Percentiles rank a stretch among this genome's conserved stretches.
phyloP scores from a whole-genome alignment of 2,113 vertebrate species.

The Phylloscopus trochiloides region DNA sequence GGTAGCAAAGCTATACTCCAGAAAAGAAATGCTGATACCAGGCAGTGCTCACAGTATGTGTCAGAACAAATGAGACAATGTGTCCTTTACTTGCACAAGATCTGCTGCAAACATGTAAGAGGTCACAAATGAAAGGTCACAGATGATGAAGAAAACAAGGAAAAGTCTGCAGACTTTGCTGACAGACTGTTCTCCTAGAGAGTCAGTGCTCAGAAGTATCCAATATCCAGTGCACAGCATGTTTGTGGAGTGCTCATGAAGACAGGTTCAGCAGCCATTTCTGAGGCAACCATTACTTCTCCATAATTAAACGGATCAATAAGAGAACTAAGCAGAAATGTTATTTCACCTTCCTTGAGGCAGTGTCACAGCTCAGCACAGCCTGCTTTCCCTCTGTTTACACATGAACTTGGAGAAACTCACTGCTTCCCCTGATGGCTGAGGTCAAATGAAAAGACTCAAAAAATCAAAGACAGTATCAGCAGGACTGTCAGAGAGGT shows the following conservation, averaged over 20 bases:
- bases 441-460: background rate
- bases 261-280: background rate
- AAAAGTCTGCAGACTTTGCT: background rate
- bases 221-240: background rate
- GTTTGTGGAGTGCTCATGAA: background rate
- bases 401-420: background rate
- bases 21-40: background rate
- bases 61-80: background rate
- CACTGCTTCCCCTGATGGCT: background rate
- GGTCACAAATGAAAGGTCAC: background rate
- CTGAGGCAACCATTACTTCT: background rate
- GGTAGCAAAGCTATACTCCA: background rate
- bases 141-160: background rate
- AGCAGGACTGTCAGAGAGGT: background rate
- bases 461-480: conserved; percentile 8
- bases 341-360: background rate
- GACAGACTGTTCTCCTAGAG: background rate
- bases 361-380: background rate
- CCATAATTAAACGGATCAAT: background rate
- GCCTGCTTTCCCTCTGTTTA: background rate
- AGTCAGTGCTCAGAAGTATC: background rate
- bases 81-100: background rate
- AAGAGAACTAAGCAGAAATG: background rate
- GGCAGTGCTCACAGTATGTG: background rate
- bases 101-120: background rate